Evolutionary conservation across 2,797 vertebrate species (phyloP).

Genomic region (Bradypus variegatus): DNA sequence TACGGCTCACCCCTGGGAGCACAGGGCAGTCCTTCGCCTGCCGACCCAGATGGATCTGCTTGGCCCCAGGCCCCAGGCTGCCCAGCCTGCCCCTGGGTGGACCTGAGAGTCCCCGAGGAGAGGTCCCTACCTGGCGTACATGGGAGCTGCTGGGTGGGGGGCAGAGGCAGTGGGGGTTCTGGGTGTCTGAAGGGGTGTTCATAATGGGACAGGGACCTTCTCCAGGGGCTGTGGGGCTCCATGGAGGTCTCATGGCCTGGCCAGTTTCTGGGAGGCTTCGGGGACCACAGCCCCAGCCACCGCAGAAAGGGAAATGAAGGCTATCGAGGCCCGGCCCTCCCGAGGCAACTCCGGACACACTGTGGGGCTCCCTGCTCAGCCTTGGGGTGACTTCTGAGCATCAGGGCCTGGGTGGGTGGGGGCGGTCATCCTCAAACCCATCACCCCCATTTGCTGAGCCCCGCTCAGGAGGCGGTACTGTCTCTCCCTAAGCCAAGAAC

Average conservation of each 20-base stretch:
- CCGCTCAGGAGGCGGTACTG: no score
- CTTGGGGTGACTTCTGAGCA: neutral
- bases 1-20: neutral
- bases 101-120: no score
- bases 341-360: neutral
- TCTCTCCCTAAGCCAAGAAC: neutral
- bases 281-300: neutral
- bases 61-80: neutral
- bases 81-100: no score
- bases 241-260: neutral
- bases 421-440: no score
- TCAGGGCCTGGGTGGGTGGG: no score
- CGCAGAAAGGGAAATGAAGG: neutral
- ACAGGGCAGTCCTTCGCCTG: neutral
- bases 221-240: no score
- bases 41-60: neutral
- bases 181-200: neutral
- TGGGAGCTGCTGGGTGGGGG: no score
- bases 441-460: accelerated
- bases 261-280: neutral
- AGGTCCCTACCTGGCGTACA: neutral
- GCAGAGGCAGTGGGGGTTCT: neutral
- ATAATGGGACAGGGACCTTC: no score
- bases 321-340: neutral
- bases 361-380: neutral